phyloP scores from a whole-genome alignment of 2,888 invertebrate genomes.

The Cactoblastis cactorum region DNA sequence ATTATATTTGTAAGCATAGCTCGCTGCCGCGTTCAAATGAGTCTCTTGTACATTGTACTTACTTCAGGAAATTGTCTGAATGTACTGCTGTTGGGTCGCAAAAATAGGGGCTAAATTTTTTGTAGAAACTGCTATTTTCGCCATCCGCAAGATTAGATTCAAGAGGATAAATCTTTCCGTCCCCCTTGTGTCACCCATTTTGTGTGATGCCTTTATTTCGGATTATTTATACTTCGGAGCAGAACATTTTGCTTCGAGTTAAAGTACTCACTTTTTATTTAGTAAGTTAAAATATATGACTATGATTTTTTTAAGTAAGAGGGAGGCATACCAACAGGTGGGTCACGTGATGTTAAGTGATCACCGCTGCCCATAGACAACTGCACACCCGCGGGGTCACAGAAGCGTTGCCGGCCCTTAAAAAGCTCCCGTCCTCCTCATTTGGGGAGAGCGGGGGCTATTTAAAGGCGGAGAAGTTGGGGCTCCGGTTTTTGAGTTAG shows the following conservation, averaged over 20 bases:
- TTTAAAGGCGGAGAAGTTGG: too few species aligned
- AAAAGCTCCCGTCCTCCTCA: too few species aligned
- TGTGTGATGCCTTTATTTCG: slow-evolving; percentile 68
- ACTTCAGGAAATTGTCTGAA: slow-evolving; percentile 47
- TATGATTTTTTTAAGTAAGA: too few species aligned
- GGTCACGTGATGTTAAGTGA: too few species aligned
- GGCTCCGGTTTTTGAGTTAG: too few species aligned
- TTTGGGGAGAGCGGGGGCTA: too few species aligned
- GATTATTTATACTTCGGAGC: slow-evolving; percentile 57
- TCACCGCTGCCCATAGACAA: too few species aligned
- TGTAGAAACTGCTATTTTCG: slow-evolving; percentile 67
- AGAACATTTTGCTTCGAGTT: slow-evolving; percentile 49
- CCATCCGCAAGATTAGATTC: slow-evolving; percentile 75
- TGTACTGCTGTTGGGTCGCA: slow-evolving; percentile 46
- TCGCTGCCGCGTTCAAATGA: slow-evolving; percentile 42
- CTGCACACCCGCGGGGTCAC: too few species aligned
- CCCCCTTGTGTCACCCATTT: slow-evolving; percentile 62
- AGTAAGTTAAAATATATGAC: neutral
- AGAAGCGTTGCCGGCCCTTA: too few species aligned
- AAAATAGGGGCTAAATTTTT: slow-evolving; percentile 57
- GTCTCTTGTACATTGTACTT: slow-evolving; percentile 37
- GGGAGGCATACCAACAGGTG: too few species aligned
- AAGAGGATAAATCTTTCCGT: slow-evolving; percentile 70
- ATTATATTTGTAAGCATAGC: slow-evolving; percentile 14
- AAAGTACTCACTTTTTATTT: slow-evolving; percentile 15